These are phyloP conservation scores for Brachionus rotundiformis DNA, from an alignment of 1,140 invertebrate species.

Conservation along the genomic window DNA sequence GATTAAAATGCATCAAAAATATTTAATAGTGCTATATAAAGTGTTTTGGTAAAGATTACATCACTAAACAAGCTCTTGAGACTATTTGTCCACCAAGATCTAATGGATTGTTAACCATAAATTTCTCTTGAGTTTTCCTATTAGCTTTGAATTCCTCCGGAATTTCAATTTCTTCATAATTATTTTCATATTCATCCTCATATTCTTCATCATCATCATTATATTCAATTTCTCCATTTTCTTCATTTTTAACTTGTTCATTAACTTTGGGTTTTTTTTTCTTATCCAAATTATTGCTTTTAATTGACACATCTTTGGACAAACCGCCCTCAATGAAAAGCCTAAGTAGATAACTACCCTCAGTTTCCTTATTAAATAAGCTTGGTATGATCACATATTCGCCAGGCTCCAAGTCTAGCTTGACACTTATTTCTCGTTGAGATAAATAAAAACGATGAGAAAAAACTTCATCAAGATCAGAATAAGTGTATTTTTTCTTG, in stretches of 20 bases:
- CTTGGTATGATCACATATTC: slow-evolving; percentile 71
- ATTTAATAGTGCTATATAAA: no score
- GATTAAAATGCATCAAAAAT: no score
- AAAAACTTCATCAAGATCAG: slow-evolving; percentile 51
- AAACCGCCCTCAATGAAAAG: slow-evolving; percentile 61
- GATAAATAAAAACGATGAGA: slow-evolving; percentile 60
- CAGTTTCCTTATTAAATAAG: slow-evolving; percentile 68
- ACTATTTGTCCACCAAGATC: slow-evolving; percentile 8
- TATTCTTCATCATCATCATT: slow-evolving; percentile 36
- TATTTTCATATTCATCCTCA: slow-evolving; percentile 36
- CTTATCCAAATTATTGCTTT: not conserved
- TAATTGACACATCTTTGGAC: not conserved
- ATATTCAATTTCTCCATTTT: not conserved
- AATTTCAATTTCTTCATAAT: slow-evolving; percentile 41
- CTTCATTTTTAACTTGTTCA: not conserved
- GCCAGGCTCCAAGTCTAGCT: slow-evolving; percentile 64
- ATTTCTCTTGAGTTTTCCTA: not conserved
- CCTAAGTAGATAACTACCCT: slow-evolving; percentile 68
- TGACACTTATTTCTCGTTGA: slow-evolving; percentile 60
- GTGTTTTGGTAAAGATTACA: slow-evolving; percentile 21
- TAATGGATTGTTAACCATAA: not conserved
- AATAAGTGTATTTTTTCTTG: slow-evolving; percentile 36
- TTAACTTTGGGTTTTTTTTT: not conserved
- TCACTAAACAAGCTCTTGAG: slow-evolving; percentile 35
- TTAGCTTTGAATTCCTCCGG: slow-evolving; percentile 11